Base-by-base conservation (phyloP, 2,888 invertebrate species). In the Parthenolecanium corni region DNA sequence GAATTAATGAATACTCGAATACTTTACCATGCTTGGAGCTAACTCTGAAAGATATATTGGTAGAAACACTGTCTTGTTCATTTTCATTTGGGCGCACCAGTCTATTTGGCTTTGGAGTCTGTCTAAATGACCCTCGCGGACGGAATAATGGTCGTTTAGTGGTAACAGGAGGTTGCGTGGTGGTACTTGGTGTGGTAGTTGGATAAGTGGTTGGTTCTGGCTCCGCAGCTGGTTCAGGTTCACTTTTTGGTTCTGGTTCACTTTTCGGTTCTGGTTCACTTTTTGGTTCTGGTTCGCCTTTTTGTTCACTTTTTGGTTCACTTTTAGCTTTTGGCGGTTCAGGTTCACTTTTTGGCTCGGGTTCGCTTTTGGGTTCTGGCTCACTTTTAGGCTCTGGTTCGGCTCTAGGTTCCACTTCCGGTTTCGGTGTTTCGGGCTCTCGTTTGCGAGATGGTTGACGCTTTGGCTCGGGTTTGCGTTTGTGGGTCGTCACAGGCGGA, bases 261-360 rank as follows among this genome's bases (percentile, higher is more conserved):
- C 70, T 66, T 66, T 68, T 63, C 9, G 69, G 62, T 67, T 73
- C 71, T n/a, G 72, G 70, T 66, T 74, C 72, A 2, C 73, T 71
- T 65, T 66, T 74, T 1, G 77, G 71, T 58, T 75, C 75, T 0
- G 79, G 74, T 68, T 77, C 74, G 14, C 75, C 73, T n/a, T n/a
- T n/a, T n/a, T n/a, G n/a, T n/a, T n/a, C n/a, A 69, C 36, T 71
- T 68, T 64, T 64, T 38, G 68, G 70, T 24, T 66, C 66, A 9
- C 65, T 66, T 49, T 71, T 71, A 2, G 70, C 64, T 40, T 67
- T 68, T 1, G 70, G 68, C 68, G 14, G 68, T 62, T 64, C 65
- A 20, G 66, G 70, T 64, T 69, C 69, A n/a, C 31, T 31, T 9
- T 31, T 31, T 9, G 31, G 31, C 31, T 68, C 69, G 16, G 70